Evolutionary conservation across 1,140 invertebrate genomes (phyloP), one percentile per base, ranked within the genome.

Genomic region (Lepidotrigona ventralis): DNA sequence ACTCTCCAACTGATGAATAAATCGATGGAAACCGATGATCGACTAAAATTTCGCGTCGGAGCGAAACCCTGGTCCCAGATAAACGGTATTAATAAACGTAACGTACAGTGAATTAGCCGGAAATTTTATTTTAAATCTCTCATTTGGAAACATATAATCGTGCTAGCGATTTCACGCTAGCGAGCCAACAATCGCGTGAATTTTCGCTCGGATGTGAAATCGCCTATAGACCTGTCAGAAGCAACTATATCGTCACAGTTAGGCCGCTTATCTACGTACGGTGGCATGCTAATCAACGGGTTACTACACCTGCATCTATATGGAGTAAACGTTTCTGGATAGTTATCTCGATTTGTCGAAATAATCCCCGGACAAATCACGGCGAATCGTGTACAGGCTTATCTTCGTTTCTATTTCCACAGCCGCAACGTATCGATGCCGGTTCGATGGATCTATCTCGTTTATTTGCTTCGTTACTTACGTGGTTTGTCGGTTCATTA

Each of bases 271-370:
- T 91, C 90, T 90, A 85, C 79, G 76, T 74, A 85, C 81, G 79
- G 85, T 91, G 86, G 90, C 87, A 89, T 89, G 89, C 88, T 91
- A 91, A 90, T 91, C 88, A 90, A 91, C 88, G 90, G 69, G 83
- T 78, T 81, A 78, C 85, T 84, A 63, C 73, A 72, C 73, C 73
- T 90, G 86, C 69, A 83, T 85, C 69, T 85, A 88, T 90, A 86
- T 72, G 76, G 73, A 70, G 69, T 78, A 83, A 82, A 68, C 87
- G 78, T 85, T 87, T 84, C 69, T 82, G 80, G 77, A 51, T 85
- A 83, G 90, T 89, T 91, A 90, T 91, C 90, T 86, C 88, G 88
- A 90, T 91, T 90, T 87, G 85, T 89, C 87, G 86, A 84, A 91
- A 90, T 90, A 90, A 90, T 90, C 89, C 90, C 68, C 58, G 75